Base-by-base conservation (phyloP, 1,140 invertebrate species). In the Eufriesea mexicana region DNA sequence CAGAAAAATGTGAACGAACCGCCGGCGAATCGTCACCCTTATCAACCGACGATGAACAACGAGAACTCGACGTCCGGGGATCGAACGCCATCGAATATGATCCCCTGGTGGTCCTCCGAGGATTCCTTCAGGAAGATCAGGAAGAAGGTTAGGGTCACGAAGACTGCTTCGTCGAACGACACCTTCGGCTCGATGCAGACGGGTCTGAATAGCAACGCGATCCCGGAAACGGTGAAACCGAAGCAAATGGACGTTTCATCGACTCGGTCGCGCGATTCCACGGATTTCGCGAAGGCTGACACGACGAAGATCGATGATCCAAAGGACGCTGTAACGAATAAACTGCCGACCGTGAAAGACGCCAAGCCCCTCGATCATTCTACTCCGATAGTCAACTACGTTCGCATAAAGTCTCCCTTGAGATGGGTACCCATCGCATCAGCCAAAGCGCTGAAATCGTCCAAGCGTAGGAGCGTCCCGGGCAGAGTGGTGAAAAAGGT, bases 31-130 rank as follows among this genome's bases (percentile, higher is more conserved):
- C 10, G 16, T 12, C 2, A 12, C 0, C 0, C 18, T 18, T 4
- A 0, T 0, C 42, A 54, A 4, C 8, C 62, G 14, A 16, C 57
- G 28, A 25, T 28, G 14, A 77, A 70, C 9, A 35, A 49, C 9
- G 28, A 42, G 51, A 57, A 55, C 47, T 42, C 84, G 72, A 79
- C 83, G 61, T 59, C 45, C 51, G 85, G 90, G 0, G 20, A 81
- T 85, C 85, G 85, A 23, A 18, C 35, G 25, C 67, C 78, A 9
- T 81, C 87, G 73, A 85, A 87, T 35, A 85, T 68, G 25, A 84
- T 90, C 16, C 85, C 86, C 59, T 84, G 86, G 85, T 89, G 86
- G 84, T 77, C 86, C 0, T 88, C 87, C n/a, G 82, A 85, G 12
- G 84, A 81, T 23, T 59, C 76, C 0, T 86, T 88, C 54, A 84